A percentile compares a stretch with the other conserved stretches of the same genome.
phyloP scores from a whole-genome alignment of 2,888 invertebrate species.

The Dryocosmus kuriphilus region DNA sequence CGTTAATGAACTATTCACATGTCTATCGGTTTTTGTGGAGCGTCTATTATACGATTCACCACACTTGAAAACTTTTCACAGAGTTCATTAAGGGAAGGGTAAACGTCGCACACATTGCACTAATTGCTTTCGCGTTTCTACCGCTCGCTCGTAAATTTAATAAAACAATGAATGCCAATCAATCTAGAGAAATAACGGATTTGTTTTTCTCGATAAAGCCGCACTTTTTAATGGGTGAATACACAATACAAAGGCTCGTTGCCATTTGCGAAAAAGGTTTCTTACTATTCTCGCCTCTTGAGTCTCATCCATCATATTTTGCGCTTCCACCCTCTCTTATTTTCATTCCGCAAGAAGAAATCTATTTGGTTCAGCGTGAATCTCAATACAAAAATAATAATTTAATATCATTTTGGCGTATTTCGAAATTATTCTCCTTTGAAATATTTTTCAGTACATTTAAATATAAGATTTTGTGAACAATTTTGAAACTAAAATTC shows the following conservation, averaged over 20 bases:
- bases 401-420: background rate
- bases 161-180: conserved; percentile 32
- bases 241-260: conserved; percentile 14
- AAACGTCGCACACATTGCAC: conserved; percentile 1
- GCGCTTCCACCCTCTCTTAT: background rate
- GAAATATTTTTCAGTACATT: too few species aligned
- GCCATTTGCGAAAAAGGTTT: conserved; percentile 13
- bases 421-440: too few species aligned
- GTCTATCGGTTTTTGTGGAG: background rate
- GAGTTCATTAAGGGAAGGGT: conserved; percentile 8
- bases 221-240: background rate
- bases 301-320: conserved; percentile 22
- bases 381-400: background rate
- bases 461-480: too few species aligned
- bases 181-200: background rate
- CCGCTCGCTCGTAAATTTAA: background rate
- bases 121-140: conserved; percentile 24
- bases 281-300: background rate
- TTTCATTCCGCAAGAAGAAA: background rate
- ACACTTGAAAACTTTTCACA: background rate
- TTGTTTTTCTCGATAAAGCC: background rate
- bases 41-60: background rate
- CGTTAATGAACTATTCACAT: background rate
- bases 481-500: too few species aligned
- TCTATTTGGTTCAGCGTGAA: background rate